Evolutionary conservation across 2,888 invertebrate genomes (phyloP).

Genomic region (Tachina lurida): DNA sequence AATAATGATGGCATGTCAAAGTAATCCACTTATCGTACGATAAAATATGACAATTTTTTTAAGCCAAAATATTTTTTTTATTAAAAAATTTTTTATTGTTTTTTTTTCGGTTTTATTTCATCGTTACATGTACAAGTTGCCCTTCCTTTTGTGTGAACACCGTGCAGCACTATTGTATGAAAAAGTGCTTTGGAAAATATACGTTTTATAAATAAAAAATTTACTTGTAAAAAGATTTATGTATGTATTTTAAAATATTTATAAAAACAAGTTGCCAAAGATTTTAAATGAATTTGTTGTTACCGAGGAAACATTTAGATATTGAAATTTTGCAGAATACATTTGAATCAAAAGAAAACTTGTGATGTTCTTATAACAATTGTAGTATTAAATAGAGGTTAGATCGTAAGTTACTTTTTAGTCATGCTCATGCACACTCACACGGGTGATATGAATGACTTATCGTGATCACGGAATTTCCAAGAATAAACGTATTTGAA

Average conservation of each 20-base stretch:
- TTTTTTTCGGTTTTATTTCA: neutral
- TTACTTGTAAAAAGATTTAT: neutral
- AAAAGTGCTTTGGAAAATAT: neutral
- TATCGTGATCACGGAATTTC: too few species aligned
- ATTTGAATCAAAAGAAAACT: too few species aligned
- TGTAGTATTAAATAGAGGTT: too few species aligned
- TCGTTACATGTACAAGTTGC: neutral
- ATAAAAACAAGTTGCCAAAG: neutral
- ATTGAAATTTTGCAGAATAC: neutral
- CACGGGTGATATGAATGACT: too few species aligned
- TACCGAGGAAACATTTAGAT: neutral
- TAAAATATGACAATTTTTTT: conserved; percentile 48
- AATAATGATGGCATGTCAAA: conserved; percentile 55
- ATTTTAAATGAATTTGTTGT: neutral
- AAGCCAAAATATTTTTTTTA: neutral
- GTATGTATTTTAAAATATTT: neutral
- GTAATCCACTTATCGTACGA: conserved; percentile 54
- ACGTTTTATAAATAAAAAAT: neutral
- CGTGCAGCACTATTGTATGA: neutral
- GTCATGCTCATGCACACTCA: too few species aligned
- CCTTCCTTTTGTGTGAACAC: neutral
- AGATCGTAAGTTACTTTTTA: too few species aligned
- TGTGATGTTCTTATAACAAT: too few species aligned
- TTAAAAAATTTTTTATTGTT: neutral
- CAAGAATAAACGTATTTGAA: too few species aligned